phyloP scores from a whole-genome alignment of 2,888 invertebrate genomes.

The Drosophila niveifrons region DNA sequence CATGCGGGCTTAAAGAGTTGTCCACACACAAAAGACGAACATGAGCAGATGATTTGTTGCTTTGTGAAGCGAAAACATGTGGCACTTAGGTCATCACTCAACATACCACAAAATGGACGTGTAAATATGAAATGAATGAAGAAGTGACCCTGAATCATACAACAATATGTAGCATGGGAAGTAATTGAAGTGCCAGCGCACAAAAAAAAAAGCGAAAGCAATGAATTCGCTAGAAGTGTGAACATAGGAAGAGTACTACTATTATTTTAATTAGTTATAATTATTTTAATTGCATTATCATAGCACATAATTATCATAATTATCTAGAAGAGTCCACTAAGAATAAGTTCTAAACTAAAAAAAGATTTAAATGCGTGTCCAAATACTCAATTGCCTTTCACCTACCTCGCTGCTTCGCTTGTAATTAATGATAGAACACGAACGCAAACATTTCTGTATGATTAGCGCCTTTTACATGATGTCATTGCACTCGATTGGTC shows the following conservation, averaged over 20 bases:
- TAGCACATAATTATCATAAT: background rate
- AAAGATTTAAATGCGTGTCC: background rate
- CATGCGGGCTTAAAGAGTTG: slow-evolving; percentile 3
- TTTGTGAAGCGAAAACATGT: slow-evolving; percentile 13
- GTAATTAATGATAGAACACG: slow-evolving; percentile 25
- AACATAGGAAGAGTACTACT: background rate
- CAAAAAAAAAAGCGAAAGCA: slow-evolving; percentile 7
- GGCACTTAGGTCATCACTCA: slow-evolving; percentile 2
- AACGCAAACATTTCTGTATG: background rate
- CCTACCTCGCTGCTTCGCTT: slow-evolving; percentile 15
- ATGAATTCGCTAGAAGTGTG: background rate
- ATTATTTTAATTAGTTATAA: background rate
- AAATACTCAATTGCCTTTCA: slow-evolving; percentile 6
- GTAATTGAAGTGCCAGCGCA: background rate
- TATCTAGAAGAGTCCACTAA: background rate
- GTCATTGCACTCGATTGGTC: slow-evolving; percentile 56
- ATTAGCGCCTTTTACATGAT: slow-evolving; percentile 53
- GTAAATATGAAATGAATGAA: slow-evolving; percentile 10
- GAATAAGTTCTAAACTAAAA: background rate
- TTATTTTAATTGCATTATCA: slow-evolving; percentile 1
- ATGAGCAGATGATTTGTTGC: slow-evolving; percentile 10
- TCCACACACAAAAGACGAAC: slow-evolving; percentile 6
- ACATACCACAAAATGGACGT: slow-evolving; percentile 14
- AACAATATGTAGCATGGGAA: slow-evolving; percentile 2
- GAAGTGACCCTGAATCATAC: slow-evolving; percentile 10